Evolutionary conservation across 2,113 vertebrate genomes (phyloP), one percentile per base, ranked within the genome.

Genomic region (Ptilorrhoa leucosticta): DNA sequence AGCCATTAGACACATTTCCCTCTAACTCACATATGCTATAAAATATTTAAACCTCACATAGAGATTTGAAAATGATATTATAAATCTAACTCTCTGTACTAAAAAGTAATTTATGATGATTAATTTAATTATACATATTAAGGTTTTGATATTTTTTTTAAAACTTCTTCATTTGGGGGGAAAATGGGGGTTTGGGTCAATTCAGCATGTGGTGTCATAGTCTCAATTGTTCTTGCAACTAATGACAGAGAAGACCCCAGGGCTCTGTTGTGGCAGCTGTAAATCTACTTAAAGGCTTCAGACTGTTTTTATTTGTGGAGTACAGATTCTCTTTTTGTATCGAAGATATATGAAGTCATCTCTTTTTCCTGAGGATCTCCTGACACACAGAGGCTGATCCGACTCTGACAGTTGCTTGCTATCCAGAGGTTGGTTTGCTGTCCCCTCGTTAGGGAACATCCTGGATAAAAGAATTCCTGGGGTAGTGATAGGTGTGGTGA

Each of bases 41-140:
- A 98, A 98, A 98, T 98, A 98, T 98, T 98, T 98, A 98, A 98
- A 97, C 95, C 98, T 97, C 98, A 97, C 98, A 96, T 97, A 97
- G 97, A 97, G 97, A 96, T 98, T 98, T 97, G 97, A 97, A 98
- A 98, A 98, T 96, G 96, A 97, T 97, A 97, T 98, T 98, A 98
- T 98, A 98, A 98, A 98, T 98, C 97, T 98, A 97, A 87, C 97
- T 92, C 97, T 94, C 94, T 18, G 57, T 87, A 96, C 97, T 98
- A 96, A 97, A 97, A 97, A 89, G 96, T 98, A 97, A 98, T 98
- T 97, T 97, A 97, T 98, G 95, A 96, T 97, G 97, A 98, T 98
- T 98, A 97, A 98, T 98, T 97, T 98, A 97, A 98, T 98, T 97
- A 97, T 95, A 92, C 82, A 42, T 97, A 95, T 96, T 97, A 96